Evolutionary conservation across 1,140 invertebrate species (phyloP).

Genomic region (Drosophila ercepeae): DNA sequence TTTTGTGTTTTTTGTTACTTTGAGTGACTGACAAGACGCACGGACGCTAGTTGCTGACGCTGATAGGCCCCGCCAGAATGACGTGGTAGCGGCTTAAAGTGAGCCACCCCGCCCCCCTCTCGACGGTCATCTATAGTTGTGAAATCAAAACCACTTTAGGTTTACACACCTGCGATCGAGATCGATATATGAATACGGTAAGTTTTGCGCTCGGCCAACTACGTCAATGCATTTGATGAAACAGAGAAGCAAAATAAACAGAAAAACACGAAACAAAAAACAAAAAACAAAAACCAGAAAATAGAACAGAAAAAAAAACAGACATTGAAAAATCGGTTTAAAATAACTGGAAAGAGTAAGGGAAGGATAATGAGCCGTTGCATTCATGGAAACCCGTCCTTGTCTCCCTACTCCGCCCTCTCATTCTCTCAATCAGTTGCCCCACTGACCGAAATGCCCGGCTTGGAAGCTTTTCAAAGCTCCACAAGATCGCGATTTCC

Average conservation of each 20-base stretch:
- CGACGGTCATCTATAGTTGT: conserved; percentile 35
- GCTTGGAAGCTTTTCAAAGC: conserved; percentile 22
- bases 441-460: conserved; percentile 61
- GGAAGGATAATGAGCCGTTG: conserved; percentile 55
- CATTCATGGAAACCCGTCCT: conserved; percentile 8
- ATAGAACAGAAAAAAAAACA: background rate
- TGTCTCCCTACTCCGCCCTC: conserved; percentile 1
- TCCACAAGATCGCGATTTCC: no score
- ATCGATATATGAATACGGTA: conserved; percentile 56
- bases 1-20: conserved; percentile 1
- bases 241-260: conserved; percentile 25
- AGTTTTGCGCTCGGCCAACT: conserved; percentile 47
- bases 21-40: conserved; percentile 35
- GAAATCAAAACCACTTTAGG: conserved; percentile 77
- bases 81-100: conserved; percentile 48
- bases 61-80: conserved; percentile 49
- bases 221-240: conserved; percentile 71
- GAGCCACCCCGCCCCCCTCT: background rate
- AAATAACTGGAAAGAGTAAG: conserved; percentile 3
- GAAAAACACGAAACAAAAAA: no score
- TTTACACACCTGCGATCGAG: conserved; percentile 71
- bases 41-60: conserved; percentile 59
- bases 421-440: conserved; percentile 13
- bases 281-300: no score
- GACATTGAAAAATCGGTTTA: background rate